These are phyloP conservation scores for Xestia sexstrigata DNA, from an alignment of 2,888 invertebrate species.

Conservation along the genomic window DNA sequence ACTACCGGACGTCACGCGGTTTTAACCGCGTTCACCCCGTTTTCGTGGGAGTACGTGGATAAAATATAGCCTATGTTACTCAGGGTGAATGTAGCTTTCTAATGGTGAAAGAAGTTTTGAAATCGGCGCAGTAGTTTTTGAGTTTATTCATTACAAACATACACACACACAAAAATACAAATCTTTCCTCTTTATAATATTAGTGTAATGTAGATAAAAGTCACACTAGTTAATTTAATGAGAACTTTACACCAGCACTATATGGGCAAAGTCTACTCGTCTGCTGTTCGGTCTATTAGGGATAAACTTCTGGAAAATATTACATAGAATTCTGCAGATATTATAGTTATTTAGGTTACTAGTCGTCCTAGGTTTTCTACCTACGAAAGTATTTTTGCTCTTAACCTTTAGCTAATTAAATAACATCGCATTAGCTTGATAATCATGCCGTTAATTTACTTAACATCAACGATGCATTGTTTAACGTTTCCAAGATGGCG, in stretches of 20 bases:
- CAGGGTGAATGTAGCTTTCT: no score
- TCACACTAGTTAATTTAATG: background rate
- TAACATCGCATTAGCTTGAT: slow-evolving; percentile 20
- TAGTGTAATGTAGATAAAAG: no score
- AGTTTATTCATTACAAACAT: no score
- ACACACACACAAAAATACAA: no score
- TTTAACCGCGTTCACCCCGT: no score
- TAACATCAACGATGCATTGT: slow-evolving; percentile 27
- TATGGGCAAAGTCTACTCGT: background rate
- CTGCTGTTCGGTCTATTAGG: background rate
- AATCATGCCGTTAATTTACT: slow-evolving; percentile 24
- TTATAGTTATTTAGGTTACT: background rate
- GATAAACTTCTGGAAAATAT: background rate
- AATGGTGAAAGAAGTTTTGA: no score
- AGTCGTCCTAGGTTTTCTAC: background rate
- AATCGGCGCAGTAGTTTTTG: no score
- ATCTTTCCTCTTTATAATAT: no score
- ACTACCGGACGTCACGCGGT: no score
- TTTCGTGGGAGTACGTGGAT: no score
- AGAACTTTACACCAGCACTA: background rate
- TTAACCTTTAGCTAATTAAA: slow-evolving; percentile 29
- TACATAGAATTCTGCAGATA: background rate
- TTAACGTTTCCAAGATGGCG: slow-evolving; percentile 39
- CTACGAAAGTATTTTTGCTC: background rate
- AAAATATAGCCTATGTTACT: no score